Base-by-base conservation (phyloP, 2,888 invertebrate genomes). In the Lutraria lutraria region DNA sequence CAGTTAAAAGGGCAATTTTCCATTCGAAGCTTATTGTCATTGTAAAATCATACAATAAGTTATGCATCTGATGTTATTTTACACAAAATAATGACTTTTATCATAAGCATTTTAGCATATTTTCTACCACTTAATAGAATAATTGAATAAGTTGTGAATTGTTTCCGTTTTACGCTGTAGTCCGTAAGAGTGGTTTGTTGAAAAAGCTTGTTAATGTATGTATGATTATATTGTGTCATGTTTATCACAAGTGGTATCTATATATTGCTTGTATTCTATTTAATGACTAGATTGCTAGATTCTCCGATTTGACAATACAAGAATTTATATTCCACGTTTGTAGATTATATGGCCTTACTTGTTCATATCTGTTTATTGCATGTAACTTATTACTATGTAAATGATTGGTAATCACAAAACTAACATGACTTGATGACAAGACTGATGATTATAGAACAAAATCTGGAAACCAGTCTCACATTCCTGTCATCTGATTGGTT, bases 121-220 rank as follows among this genome's bases (percentile, higher is more conserved):
- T 76, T 31, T 76, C 15, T 13, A 76, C 76, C 76, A 31, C 76
- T 76, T 63, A 8, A 34, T 31, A 34, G 19, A 21, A 83, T 68
- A 68, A 60, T 83, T 83, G 83, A 52, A 83, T 60, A 83, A 68
- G 52, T 68, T 52, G 68, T 43, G 68, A 83, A 83, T 68, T 83
- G 60, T 68, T 83, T 83, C 83, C 83, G 63, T 0, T 83, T 52
- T 68, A 63, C 63, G 4, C 25, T 68, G 63, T 68, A 68, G 3
- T 68, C 63, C 3, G 25, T 68, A 25, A 68, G 63, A n/a, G 63
- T 13, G 25, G n/a, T 68, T 25, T 68, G 10, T 68, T 25, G 25
- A 68, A 68, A 25, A n/a, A 1, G 25, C 25, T 25, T 25, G 63
- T 68, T 68, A 68, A 68, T n/a, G 25, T n/a, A 68, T 25, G 12